These are phyloP conservation scores for Euzetes globulus DNA, from an alignment of 2,888 invertebrate genomes.

Conservation along the genomic window DNA sequence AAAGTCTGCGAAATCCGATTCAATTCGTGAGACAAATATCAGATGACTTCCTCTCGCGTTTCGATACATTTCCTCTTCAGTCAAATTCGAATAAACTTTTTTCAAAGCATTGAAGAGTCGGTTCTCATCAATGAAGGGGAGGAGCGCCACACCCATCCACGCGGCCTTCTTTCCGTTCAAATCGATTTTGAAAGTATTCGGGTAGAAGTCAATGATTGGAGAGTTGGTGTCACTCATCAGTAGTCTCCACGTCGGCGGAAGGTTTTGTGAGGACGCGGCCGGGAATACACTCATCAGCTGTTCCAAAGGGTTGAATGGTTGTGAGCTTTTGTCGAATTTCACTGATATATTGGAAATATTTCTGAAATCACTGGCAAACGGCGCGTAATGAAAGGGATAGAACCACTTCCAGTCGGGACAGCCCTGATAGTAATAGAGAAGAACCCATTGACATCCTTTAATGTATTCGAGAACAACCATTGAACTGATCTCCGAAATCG, in stretches of 20 bases:
- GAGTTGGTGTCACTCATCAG: conserved; percentile 89
- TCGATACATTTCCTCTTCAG: conserved; percentile 67
- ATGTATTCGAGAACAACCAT: conserved; percentile 58
- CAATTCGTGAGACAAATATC: conserved; percentile 33
- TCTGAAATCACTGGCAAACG: conserved; percentile 97
- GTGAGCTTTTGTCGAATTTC: conserved; percentile 78
- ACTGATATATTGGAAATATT: conserved; percentile 71
- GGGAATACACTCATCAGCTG: conserved; percentile 99
- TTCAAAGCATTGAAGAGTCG: conserved; percentile 71
- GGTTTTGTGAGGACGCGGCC: conserved; percentile 87
- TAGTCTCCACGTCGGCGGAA: conserved; percentile 83
- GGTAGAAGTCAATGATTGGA: conserved; percentile 96
- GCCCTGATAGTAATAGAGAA: conserved; percentile 97
- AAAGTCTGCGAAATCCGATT: conserved; percentile 17
- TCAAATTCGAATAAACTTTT: conserved; percentile 68
- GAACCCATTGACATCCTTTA: conserved; percentile 92
- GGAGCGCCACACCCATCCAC: conserved; percentile 88
- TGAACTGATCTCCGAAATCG: conserved; percentile 22
- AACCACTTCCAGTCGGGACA: conserved; percentile 99
- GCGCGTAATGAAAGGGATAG: conserved; percentile 99
- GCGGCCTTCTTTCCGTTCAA: conserved; percentile 98
- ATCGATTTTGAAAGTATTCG: conserved; percentile 87
- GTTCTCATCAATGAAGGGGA: conserved; percentile 94
- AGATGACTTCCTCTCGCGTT: conserved; percentile 35
- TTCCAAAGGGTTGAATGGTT: conserved; percentile 92